phyloP scores from a whole-genome alignment of 2,797 vertebrate species.

The Epinephelus coioides region DNA sequence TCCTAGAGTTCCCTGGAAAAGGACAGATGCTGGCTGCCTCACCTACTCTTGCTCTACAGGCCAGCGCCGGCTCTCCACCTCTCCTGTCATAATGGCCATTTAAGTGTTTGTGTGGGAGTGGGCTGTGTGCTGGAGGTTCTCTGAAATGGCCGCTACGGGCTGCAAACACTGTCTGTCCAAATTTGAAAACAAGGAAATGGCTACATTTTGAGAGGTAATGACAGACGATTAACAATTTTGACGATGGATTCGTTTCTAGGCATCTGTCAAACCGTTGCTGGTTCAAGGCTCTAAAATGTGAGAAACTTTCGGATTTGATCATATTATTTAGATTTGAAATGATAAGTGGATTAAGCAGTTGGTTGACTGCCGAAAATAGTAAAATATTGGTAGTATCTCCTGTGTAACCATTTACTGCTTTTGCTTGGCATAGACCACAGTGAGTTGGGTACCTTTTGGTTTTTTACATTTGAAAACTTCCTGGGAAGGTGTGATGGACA shows the following conservation, averaged over 20 bases:
- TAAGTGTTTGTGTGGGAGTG: slow-evolving; percentile 68
- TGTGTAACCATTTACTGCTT: neutral
- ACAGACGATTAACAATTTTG: neutral
- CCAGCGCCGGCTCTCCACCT: slow-evolving; percentile 44
- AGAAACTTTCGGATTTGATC: neutral
- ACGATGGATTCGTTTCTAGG: neutral
- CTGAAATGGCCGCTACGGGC: slow-evolving; percentile 57
- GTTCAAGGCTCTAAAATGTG: neutral
- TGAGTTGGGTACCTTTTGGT: neutral
- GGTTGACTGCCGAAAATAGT: neutral
- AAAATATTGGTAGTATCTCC: no score
- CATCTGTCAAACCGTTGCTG: neutral
- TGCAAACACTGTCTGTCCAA: neutral
- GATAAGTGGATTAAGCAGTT: neutral
- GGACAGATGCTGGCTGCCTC: slow-evolving; percentile 69
- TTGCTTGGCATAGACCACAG: neutral
- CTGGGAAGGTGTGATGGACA: neutral
- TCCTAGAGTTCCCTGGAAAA: slow-evolving; percentile 77
- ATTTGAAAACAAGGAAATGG: slow-evolving; percentile 9
- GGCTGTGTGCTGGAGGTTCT: slow-evolving; percentile 41
- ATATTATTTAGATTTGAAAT: neutral
- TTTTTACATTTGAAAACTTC: neutral
- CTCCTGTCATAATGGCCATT: slow-evolving; percentile 62
- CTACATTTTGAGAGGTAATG: neutral
- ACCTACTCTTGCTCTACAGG: slow-evolving; percentile 60